These are phyloP conservation scores for Cyclophora punctaria DNA, from an alignment of 2,888 invertebrate species.

Conservation along the genomic window DNA sequence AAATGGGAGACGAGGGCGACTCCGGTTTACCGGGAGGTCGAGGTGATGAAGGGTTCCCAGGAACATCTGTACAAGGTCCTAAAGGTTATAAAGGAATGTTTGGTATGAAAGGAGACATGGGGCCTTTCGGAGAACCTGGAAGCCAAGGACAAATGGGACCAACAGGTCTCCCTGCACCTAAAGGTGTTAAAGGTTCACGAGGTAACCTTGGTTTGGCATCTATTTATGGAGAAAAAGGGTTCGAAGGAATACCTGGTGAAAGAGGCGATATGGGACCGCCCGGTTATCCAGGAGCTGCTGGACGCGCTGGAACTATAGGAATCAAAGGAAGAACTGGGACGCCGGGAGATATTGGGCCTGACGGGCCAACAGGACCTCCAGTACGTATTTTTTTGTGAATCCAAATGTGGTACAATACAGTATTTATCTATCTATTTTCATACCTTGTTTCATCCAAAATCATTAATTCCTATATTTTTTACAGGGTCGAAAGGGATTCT, in stretches of 20 bases:
- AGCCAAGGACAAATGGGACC: slow-evolving; percentile 61
- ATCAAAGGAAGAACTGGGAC: slow-evolving; percentile 54
- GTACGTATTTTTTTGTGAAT: slow-evolving; percentile 40
- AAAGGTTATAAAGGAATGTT: slow-evolving; percentile 79
- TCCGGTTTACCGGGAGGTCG: slow-evolving; percentile 45
- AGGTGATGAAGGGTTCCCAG: slow-evolving; percentile 54
- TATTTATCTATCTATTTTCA: not conserved
- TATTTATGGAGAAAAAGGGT: slow-evolving; percentile 54
- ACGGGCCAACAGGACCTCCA: slow-evolving; percentile 72
- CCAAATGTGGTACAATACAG: too few relatives aligned
- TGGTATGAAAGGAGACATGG: slow-evolving; percentile 79
- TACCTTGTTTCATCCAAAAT: not conserved
- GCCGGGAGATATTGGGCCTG: slow-evolving; percentile 74
- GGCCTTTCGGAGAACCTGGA: slow-evolving; percentile 78
- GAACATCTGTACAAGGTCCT: slow-evolving; percentile 45
- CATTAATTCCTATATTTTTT: slow-evolving; percentile 15
- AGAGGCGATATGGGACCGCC: slow-evolving; percentile 73
- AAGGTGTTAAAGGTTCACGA: slow-evolving; percentile 68
- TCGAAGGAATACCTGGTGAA: slow-evolving; percentile 50
- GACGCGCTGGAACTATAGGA: slow-evolving; percentile 66
- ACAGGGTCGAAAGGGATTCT: slow-evolving; percentile 61
- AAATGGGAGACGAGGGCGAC: slow-evolving; percentile 46
- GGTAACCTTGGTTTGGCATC: slow-evolving; percentile 66
- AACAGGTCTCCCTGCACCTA: slow-evolving; percentile 78
- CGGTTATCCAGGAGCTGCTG: slow-evolving; percentile 75